These are phyloP conservation scores for Eueides isabella DNA, from an alignment of 1,140 invertebrate species.

Conservation along the genomic window DNA sequence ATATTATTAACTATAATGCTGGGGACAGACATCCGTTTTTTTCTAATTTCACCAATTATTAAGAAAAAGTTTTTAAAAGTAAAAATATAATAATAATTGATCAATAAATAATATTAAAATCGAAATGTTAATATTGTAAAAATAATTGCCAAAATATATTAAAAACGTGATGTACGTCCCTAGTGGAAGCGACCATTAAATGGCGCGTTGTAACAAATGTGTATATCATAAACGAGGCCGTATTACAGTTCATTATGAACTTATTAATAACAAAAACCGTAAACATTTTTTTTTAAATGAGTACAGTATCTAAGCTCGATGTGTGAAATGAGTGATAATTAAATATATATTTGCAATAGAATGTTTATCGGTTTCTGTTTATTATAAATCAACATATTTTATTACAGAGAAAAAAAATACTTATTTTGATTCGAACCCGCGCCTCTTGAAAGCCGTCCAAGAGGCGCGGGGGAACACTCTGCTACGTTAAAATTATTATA, in stretches of 20 bases:
- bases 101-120: background rate
- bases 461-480: too few relatives aligned
- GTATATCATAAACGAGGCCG: slow-evolving; percentile 20
- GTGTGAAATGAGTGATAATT: background rate
- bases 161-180: slow-evolving; percentile 1
- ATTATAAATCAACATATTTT: background rate
- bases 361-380: slow-evolving; percentile 2
- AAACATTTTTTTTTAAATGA: slow-evolving; percentile 8
- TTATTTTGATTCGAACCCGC: too few relatives aligned
- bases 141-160: background rate
- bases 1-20: slow-evolving; percentile 48
- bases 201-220: slow-evolving; percentile 65
- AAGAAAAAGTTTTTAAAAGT: background rate
- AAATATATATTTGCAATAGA: background rate
- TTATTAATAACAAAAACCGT: background rate
- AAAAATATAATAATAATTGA: background rate
- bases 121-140: background rate
- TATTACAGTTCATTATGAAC: slow-evolving; percentile 8
- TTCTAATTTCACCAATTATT: background rate
- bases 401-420: too few relatives aligned
- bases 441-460: too few relatives aligned
- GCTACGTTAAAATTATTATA: too few relatives aligned
- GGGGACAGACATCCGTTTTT: slow-evolving; percentile 7
- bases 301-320: slow-evolving; percentile 13
- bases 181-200: slow-evolving; percentile 63